A percentile compares a stretch with the other conserved stretches of the same genome.
Evolutionary conservation across 2,113 vertebrate genomes (phyloP).

Genomic region (Donacobius atricapilla): DNA sequence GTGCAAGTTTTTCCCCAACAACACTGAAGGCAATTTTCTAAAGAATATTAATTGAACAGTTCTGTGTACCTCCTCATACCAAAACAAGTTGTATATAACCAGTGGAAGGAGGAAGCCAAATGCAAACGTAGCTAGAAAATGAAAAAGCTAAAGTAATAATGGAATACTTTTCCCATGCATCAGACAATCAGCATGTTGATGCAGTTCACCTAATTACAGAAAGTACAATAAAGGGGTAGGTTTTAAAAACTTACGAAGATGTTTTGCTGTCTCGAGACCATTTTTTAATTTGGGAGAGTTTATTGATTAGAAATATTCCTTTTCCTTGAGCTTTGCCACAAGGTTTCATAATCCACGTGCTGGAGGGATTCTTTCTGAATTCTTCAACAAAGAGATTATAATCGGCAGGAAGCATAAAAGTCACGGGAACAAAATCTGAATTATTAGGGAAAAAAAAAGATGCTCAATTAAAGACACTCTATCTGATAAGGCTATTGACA

Average conservation of each 20-base stretch:
- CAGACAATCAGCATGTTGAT: neutral
- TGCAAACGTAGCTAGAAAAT: neutral
- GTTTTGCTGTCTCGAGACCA: constrained; percentile 98
- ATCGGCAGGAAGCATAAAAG: constrained; percentile 96
- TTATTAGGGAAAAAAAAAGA: neutral
- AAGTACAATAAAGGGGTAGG: neutral
- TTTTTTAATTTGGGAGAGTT: constrained; percentile 97
- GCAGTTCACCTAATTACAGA: neutral
- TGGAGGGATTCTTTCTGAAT: constrained; percentile 94
- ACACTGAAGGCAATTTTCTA: neutral
- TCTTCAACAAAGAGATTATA: constrained; percentile 98
- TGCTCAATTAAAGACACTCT: neutral
- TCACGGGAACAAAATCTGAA: constrained; percentile 95
- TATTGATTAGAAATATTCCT: constrained; percentile 99
- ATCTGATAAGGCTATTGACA: neutral
- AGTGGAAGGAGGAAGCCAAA: neutral
- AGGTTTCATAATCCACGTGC: constrained; percentile 99
- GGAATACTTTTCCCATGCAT: neutral
- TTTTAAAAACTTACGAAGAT: constrained; percentile 81
- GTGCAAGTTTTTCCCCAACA: neutral
- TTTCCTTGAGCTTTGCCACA: constrained; percentile 98
- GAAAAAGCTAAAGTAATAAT: neutral
- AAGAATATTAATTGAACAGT: neutral
- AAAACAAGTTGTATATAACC: neutral
- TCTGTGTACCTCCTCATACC: neutral